Conservation (phyloP, 2,113 vertebrate genomes). For the Mola mola region DNA sequence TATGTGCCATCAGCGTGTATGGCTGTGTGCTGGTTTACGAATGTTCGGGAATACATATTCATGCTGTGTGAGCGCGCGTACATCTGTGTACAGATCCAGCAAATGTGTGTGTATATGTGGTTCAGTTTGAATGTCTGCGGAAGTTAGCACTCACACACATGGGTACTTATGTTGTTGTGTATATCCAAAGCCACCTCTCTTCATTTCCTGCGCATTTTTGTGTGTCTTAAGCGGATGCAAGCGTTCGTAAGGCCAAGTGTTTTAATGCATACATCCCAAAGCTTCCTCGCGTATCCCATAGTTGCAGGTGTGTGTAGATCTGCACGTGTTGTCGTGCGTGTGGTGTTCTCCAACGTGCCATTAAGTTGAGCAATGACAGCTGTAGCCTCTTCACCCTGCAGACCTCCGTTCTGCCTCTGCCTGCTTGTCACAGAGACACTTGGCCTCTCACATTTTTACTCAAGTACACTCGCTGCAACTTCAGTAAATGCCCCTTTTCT, state of each 20-base stretch:
- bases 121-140: constrained; percentile 51
- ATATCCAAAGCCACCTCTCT: constrained; percentile 46
- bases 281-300: constrained; percentile 56
- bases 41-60: constrained; percentile 67
- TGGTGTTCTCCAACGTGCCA: constrained; percentile 52
- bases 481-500: constrained; percentile 54
- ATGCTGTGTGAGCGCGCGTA: constrained; percentile 46
- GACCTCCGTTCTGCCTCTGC: constrained; percentile 64
- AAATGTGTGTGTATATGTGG: constrained; percentile 43
- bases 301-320: constrained; percentile 43
- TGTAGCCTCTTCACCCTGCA: constrained; percentile 75
- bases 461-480: constrained; percentile 50
- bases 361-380: constrained; percentile 80
- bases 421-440: constrained; percentile 66
- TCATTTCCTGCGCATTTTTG: constrained; percentile 72
- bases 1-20: constrained; percentile 41
- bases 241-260: constrained; percentile 28
- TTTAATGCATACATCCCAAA: constrained; percentile 57
- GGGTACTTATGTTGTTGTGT: constrained; percentile 46
- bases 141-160: constrained; percentile 56
- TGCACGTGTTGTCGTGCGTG: constrained; percentile 16
- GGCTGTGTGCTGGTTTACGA: constrained; percentile 44
- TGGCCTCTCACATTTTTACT: constrained; percentile 69
- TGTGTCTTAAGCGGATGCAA: constrained; percentile 23
- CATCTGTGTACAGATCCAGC: constrained; percentile 49